Evolutionary conservation across 2,797 vertebrate genomes (phyloP), one percentile per base, ranked within the genome.

Genomic region (Hypotaenidia okinawae): DNA sequence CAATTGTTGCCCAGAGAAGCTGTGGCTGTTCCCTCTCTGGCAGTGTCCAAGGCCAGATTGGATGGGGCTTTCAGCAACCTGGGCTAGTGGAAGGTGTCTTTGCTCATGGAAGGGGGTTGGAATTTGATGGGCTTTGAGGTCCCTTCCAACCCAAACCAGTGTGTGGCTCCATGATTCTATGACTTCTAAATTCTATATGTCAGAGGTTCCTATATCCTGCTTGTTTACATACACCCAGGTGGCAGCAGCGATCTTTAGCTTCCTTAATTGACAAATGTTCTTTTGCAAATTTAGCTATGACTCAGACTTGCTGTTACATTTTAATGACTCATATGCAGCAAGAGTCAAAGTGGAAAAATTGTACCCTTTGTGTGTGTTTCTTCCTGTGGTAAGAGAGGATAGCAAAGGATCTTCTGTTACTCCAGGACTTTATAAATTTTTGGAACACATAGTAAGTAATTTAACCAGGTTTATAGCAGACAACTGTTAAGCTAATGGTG

Each of bases 251-350:
- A 91, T 86, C 89, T 89, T 79, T 57, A 87, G 30, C 79, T 88
- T 87, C 61, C 66, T 91, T 80, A 91, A 90, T 35, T 80, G 85
- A 82, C 52, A 95, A 80, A 74, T 30, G 27, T 49, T 80, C 57
- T 91, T 93, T 84, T 77, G 43, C 41, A 93, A 87, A 95, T 90
- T 77, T 83, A 90, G 35, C 80, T 88, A 13, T 93, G 85, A 93
- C 35, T 95, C 85, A 95, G 86, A 88, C 18, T 85, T 74, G 73
- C 75, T 15, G 5, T 89, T 84, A 69, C 33, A 76, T 47, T 89
- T 90, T 69, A 89, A 86, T 89, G 81, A 92, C 70, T 92, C 90
- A 77, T 47, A 86, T 41, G 86, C 62, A 70, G 45, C 70, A 88
- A 86, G 66, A 86, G 62, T 16, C 55, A 70, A 93, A 93, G 80